Conservation (phyloP, 2,888 invertebrate genomes). For the Masnerella sp. region DNA sequence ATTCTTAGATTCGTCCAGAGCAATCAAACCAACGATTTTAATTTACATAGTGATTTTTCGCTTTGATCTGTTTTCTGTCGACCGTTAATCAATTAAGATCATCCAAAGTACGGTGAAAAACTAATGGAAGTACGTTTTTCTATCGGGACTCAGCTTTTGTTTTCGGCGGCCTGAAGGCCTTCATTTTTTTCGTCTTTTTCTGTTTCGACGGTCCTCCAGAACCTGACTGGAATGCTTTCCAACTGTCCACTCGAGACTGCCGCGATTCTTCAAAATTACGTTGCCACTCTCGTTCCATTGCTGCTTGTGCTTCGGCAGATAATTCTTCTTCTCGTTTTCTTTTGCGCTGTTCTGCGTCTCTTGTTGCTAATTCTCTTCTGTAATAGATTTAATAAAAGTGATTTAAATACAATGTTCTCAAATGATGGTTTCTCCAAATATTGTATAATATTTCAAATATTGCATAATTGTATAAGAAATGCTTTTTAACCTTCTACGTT, state of each 20-base stretch:
- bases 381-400: background rate
- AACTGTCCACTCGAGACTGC: constrained; percentile 93
- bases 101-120: constrained; percentile 1
- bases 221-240: constrained; percentile 91
- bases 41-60: background rate
- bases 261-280: constrained; percentile 99
- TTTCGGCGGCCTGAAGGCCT: constrained; percentile 93
- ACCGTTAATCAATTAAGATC: constrained; percentile 7
- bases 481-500: constrained; percentile 83
- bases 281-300: constrained; percentile 97
- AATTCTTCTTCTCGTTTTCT: constrained; percentile 95
- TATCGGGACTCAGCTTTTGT: constrained; percentile 96
- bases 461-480: constrained; percentile 1
- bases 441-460: background rate
- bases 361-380: constrained; percentile 88
- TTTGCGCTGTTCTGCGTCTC: constrained; percentile 96
- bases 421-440: no score
- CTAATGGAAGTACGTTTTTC: constrained; percentile 6
- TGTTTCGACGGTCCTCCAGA: constrained; percentile 81
- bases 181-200: constrained; percentile 89
- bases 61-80: background rate
- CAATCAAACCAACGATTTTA: constrained; percentile 21
- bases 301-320: constrained; percentile 93
- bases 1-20: constrained; percentile 22
- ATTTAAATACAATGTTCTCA: no score